Percentiles rank a stretch among this genome's conserved stretches.
Evolutionary conservation across 2,888 invertebrate species (phyloP).

Genomic region (Synergus umbraculus): DNA sequence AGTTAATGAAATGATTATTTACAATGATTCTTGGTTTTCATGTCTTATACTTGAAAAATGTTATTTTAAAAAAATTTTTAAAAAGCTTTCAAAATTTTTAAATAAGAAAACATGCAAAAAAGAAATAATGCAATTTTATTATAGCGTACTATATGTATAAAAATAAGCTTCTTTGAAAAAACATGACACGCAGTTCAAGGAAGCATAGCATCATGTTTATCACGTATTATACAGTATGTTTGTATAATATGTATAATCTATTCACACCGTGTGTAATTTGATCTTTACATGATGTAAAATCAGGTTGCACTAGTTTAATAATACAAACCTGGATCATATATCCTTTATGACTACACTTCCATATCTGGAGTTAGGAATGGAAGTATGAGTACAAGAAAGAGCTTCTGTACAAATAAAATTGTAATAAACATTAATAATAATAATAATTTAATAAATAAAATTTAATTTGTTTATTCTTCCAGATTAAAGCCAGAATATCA

Average conservation of each 20-base stretch:
- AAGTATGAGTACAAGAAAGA: too few species aligned
- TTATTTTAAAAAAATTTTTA: too few species aligned
- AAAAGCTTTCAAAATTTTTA: too few species aligned
- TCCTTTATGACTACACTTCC: neutral
- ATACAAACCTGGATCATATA: neutral
- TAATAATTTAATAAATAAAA: too few species aligned
- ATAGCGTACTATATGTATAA: too few species aligned
- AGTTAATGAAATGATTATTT: too few species aligned
- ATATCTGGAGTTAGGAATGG: neutral
- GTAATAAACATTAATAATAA: too few species aligned
- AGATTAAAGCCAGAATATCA: neutral
- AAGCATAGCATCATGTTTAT: conserved; percentile 25
- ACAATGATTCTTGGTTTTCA: too few species aligned
- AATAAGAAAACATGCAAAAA: too few species aligned
- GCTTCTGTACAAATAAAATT: neutral
- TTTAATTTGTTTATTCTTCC: too few species aligned
- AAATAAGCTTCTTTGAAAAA: neutral
- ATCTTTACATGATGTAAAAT: neutral
- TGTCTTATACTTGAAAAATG: too few species aligned
- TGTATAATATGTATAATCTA: neutral
- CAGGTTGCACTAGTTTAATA: neutral
- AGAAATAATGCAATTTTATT: too few species aligned
- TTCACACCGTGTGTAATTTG: conserved; percentile 15
- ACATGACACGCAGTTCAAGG: conserved; percentile 50
- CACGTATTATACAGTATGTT: neutral